Base-by-base conservation (phyloP, 1,140 invertebrate species). In the Drosophila sp. region DNA sequence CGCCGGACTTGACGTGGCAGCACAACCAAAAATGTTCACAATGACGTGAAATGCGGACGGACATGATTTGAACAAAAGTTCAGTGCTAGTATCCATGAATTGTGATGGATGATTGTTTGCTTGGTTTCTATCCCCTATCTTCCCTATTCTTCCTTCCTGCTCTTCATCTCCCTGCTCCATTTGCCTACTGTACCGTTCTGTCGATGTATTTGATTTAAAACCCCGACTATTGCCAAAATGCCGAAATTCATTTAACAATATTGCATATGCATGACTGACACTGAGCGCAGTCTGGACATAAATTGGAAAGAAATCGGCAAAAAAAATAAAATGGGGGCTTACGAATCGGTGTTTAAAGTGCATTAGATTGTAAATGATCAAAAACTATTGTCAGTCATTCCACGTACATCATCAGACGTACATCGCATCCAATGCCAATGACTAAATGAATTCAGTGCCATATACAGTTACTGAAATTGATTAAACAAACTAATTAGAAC, bases 61-160 rank as follows among this genome's bases (percentile, higher is more conserved):
- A 36, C 14, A 18, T 63, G 64, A 64, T 64, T 71, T 64, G 16
- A 66, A 69, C 80, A 76, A 64, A 72, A 84, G 63, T 71, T 75
- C 65, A 75, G 48, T 34, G 13, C 27, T 29, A 46, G 51, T 83
- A 81, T 29, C 50, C 50, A 61, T 73, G 63, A 78, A 86, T 87
- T 89, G 78, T 87, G 82, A 87, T 87, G 76, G 82, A 87, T 87
- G 82, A 76, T 82, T 87, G 78, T 89, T 86, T 86, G 81, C 75
- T 36, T 38, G 25, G 14, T 45, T 43, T 50, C 57, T 57, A 34
- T 38, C 16, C 32, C 14, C 57, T 13, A 13, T n/a, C 34, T n/a
- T 25, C 40, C 32, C 6, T 25, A n/a, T n/a, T 43, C 18, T 38
- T 21, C 21, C 21, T 21, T 21, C 1, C 4, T 21, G 21, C n/a